A percentile compares a stretch with the other conserved stretches of the same genome.
phyloP scores from a whole-genome alignment of 2,113 vertebrate genomes.

The Neodon shergylaensis region DNA sequence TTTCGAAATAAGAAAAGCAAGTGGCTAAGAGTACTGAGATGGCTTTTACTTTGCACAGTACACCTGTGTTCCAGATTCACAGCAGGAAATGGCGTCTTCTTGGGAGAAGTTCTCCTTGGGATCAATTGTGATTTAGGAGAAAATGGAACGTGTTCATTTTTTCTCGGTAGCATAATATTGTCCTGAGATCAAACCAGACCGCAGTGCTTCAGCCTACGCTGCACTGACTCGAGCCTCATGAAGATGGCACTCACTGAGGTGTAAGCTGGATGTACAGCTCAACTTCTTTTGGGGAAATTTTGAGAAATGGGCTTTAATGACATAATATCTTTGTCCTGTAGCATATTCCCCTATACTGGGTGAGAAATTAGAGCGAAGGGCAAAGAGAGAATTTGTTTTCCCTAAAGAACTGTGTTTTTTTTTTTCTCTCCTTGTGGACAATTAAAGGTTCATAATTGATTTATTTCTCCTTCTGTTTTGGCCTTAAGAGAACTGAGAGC shows the following conservation, averaged over 20 bases:
- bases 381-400: conserved; percentile 71
- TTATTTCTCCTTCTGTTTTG: conserved; percentile 64
- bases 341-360: not conserved
- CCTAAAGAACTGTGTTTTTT: conserved; percentile 46
- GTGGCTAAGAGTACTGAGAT: not conserved
- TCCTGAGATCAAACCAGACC: not conserved
- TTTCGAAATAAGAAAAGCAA: conserved; percentile 46
- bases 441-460: conserved; percentile 72
- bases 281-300: not conserved
- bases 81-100: not conserved
- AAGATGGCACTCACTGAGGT: not conserved
- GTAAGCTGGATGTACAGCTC: not conserved
- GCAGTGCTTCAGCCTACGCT: not conserved
- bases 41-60: conserved; percentile 35
- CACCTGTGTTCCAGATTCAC: not conserved
- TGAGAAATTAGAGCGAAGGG: conserved; percentile 61
- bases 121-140: not conserved
- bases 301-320: not conserved
- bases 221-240: not conserved
- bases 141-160: not conserved
- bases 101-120: conserved; percentile 22
- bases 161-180: not conserved
- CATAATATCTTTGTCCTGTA: conserved; percentile 2
- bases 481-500: conserved; percentile 63
- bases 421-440: conserved; percentile 64